Evolutionary conservation across 2,888 invertebrate genomes (phyloP), one percentile per base, ranked within the genome.

Genomic region (Chrysolina oricalcia): DNA sequence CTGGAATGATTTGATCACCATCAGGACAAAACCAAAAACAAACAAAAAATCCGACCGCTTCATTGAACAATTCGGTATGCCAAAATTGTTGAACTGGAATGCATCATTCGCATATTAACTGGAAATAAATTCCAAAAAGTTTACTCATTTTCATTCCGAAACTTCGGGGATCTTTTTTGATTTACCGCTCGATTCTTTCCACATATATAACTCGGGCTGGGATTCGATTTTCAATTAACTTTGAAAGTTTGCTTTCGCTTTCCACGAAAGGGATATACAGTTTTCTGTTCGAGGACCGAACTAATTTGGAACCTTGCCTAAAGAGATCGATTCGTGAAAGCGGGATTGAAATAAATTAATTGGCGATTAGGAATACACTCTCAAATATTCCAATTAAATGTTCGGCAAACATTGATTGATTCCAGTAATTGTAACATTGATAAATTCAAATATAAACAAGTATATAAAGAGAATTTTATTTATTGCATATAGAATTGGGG

Each of bases 61-160:
- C 59, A 59, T 59, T 27, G 27, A 59, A 35, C 35, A 35, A 35
- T 59, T 23, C 9, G 59, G 35, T 59, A 23, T 35, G 5, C 27
- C 27, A 11, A 59, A 35, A 27, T 27, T 59, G 27, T 59, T 59
- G 59, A 59, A 59, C 35, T 6, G 59, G 53, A 53, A 68, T 40
- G 53, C 53, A 68, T 68, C 53, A 68, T 68, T 53, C 56, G 68
- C 50, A 68, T 68, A 68, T 68, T 68, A 43, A 27, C 48, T 35
- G 53, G 27, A 40, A 41, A 53, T 68, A 68, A 68, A 68, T 68
- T 48, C 56, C 59, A 35, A 62, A 74, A 72, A 74, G 65, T 74
- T 74, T 70, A 19, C 70, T 70, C 74, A 70, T 74, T 74, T 74
- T 66, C 70, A 74, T 74, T 70, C 66, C 21, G 21, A 70, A 74